Conservation (phyloP, 2,888 invertebrate genomes). For the Cactoblastis cactorum region DNA sequence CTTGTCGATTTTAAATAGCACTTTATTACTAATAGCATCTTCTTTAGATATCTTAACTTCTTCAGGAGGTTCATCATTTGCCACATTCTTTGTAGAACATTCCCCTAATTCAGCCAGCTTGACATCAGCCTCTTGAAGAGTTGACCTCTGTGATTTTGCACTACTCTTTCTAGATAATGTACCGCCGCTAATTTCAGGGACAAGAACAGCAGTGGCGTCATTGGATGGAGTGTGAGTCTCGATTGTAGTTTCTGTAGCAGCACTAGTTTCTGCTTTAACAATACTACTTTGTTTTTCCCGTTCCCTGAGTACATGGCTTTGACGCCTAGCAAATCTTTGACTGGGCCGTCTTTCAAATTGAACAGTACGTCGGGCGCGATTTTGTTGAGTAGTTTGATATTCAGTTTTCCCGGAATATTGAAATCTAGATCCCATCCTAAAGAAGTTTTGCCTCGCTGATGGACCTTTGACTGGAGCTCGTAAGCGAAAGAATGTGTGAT, state of each 20-base stretch:
- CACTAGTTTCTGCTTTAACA: slow-evolving; percentile 46
- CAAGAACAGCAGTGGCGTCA: slow-evolving; percentile 29
- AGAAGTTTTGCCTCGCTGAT: slow-evolving; percentile 95
- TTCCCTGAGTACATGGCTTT: slow-evolving; percentile 92
- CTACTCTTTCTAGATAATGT: slow-evolving; percentile 76
- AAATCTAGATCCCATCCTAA: slow-evolving; percentile 98
- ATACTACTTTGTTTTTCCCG: slow-evolving; percentile 81
- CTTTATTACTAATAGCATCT: slow-evolving; percentile 70
- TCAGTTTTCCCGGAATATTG: slow-evolving; percentile 97
- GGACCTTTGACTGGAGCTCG: slow-evolving; percentile 93
- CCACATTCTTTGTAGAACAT: slow-evolving; percentile 57
- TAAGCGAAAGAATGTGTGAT: slow-evolving; percentile 98
- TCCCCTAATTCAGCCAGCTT: slow-evolving; percentile 51
- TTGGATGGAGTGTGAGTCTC: slow-evolving; percentile 55
- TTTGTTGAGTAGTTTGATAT: slow-evolving; percentile 96
- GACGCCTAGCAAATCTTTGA: slow-evolving; percentile 96
- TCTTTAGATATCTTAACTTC: slow-evolving; percentile 66
- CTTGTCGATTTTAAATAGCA: slow-evolving; percentile 67
- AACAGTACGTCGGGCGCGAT: slow-evolving; percentile 93
- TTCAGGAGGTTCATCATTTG: slow-evolving; percentile 59
- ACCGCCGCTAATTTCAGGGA: slow-evolving; percentile 32
- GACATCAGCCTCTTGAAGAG: slow-evolving; percentile 52
- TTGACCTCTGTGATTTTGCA: slow-evolving; percentile 77
- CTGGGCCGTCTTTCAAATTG: slow-evolving; percentile 98
- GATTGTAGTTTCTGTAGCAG: slow-evolving; percentile 43